Conservation (phyloP, 2,888 invertebrate species). For the Colostygia pectinataria region DNA sequence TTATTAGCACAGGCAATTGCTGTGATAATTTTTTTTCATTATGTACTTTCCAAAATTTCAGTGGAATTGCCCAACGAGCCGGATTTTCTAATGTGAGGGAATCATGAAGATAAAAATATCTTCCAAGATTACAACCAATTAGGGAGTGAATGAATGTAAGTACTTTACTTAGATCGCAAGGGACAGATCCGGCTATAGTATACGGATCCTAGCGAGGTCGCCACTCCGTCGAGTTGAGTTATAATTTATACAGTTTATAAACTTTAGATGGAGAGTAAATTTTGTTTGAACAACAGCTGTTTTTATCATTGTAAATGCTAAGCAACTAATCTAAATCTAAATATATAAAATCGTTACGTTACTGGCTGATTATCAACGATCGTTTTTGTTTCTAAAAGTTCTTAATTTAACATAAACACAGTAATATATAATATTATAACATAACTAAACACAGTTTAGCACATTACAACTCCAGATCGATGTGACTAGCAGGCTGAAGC, state of each 20-base stretch:
- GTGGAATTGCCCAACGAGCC: neutral
- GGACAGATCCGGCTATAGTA: slow-evolving; percentile 47
- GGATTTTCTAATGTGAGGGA: neutral
- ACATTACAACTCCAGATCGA: too few species aligned
- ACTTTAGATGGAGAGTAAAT: neutral
- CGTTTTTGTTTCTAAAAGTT: too few species aligned
- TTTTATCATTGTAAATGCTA: neutral
- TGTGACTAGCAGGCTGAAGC: too few species aligned
- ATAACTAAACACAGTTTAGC: too few species aligned
- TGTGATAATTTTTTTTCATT: too few species aligned
- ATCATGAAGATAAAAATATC: slow-evolving; percentile 9
- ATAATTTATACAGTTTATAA: slow-evolving; percentile 20
- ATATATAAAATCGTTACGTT: too few species aligned
- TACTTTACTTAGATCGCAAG: slow-evolving; percentile 30
- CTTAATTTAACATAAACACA: too few species aligned
- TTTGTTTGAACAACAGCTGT: neutral
- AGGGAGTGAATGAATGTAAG: slow-evolving; percentile 25
- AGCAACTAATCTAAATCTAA: neutral
- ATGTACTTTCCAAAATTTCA: too few species aligned
- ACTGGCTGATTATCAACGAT: too few species aligned
- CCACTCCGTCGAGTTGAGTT: slow-evolving; percentile 38
- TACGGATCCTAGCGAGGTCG: slow-evolving; percentile 57
- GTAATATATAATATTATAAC: too few species aligned
- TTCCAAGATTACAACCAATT: slow-evolving; percentile 34
- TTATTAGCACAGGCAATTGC: too few species aligned